These are phyloP conservation scores for Leptinotarsa lineolata DNA, from an alignment of 1,140 invertebrate species.

Conservation along the genomic window DNA sequence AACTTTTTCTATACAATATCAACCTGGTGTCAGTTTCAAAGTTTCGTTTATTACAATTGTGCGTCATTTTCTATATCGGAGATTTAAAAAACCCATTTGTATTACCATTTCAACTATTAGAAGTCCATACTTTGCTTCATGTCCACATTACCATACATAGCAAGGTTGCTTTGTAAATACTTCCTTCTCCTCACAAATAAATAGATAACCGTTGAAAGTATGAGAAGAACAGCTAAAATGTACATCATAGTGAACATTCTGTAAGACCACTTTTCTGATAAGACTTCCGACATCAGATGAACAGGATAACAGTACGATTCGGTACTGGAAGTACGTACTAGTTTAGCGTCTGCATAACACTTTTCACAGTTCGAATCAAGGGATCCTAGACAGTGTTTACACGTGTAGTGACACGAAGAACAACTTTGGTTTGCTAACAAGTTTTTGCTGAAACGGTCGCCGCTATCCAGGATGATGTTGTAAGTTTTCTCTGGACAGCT, in stretches of 20 bases:
- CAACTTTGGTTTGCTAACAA: constrained; percentile 39
- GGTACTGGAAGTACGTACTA: constrained; percentile 43
- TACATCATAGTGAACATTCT: constrained; percentile 32
- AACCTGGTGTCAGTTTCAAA: background rate
- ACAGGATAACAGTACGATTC: constrained; percentile 56
- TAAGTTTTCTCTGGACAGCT: constrained; percentile 57
- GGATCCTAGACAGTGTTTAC: constrained; percentile 61
- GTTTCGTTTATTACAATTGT: too few relatives aligned
- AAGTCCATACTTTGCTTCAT: background rate
- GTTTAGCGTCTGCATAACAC: constrained; percentile 60
- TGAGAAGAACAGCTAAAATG: constrained; percentile 24
- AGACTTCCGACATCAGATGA: constrained; percentile 46
- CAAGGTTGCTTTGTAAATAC: background rate
- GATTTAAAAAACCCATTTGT: too few relatives aligned
- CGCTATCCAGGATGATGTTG: constrained; percentile 32
- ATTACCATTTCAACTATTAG: too few relatives aligned
- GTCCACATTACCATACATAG: constrained; percentile 7
- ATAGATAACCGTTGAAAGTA: constrained; percentile 4
- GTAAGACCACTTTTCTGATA: constrained; percentile 50
- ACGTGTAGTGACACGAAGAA: constrained; percentile 64
- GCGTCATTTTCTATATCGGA: too few relatives aligned
- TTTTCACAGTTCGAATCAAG: constrained; percentile 62
- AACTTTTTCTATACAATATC: background rate
- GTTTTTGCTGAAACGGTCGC: constrained; percentile 22
- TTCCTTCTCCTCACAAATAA: constrained; percentile 17